These are phyloP conservation scores for Drosophila lacertosa DNA, from an alignment of 1,140 invertebrate genomes.

Conservation along the genomic window DNA sequence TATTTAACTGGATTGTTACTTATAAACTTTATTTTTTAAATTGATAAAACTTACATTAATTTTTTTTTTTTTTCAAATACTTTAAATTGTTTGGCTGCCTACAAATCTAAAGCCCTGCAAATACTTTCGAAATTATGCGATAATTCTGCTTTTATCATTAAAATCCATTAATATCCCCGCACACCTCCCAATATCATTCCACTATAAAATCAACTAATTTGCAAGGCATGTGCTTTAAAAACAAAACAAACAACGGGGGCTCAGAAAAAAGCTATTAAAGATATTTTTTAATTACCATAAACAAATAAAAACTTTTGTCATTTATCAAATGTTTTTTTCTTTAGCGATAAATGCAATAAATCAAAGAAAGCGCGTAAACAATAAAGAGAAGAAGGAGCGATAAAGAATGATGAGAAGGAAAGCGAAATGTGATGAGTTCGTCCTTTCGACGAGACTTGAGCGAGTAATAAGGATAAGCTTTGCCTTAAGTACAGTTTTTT, in stretches of 20 bases:
- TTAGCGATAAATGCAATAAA: slow-evolving; percentile 68
- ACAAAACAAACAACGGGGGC: too few species aligned
- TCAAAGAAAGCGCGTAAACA: slow-evolving; percentile 70
- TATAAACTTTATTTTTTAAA: too few species aligned
- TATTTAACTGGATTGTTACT: too few species aligned
- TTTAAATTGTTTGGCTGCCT: too few species aligned
- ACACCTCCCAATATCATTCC: not conserved
- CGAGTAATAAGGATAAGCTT: slow-evolving; percentile 12
- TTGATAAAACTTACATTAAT: too few species aligned
- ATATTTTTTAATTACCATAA: slow-evolving; percentile 73
- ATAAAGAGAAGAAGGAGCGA: slow-evolving; percentile 42
- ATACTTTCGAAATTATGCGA: too few species aligned
- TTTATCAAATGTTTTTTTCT: slow-evolving; percentile 55
- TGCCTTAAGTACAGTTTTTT: slow-evolving; percentile 5
- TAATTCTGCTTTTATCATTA: too few species aligned
- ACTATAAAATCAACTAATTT: too few species aligned
- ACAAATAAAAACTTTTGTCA: slow-evolving; percentile 73
- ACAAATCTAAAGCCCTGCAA: too few species aligned
- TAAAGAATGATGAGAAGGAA: not conserved
- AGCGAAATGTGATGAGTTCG: slow-evolving; percentile 17
- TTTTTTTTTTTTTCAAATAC: not conserved
- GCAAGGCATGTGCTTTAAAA: too few species aligned
- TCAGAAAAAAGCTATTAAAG: slow-evolving; percentile 24
- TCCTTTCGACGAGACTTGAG: slow-evolving; percentile 7
- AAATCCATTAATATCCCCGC: not conserved